A percentile compares a stretch with the other conserved stretches of the same genome.
These are phyloP conservation scores for Sinopyrophorus schimmeli DNA, from an alignment of 2,888 invertebrate genomes.

Conservation along the genomic window DNA sequence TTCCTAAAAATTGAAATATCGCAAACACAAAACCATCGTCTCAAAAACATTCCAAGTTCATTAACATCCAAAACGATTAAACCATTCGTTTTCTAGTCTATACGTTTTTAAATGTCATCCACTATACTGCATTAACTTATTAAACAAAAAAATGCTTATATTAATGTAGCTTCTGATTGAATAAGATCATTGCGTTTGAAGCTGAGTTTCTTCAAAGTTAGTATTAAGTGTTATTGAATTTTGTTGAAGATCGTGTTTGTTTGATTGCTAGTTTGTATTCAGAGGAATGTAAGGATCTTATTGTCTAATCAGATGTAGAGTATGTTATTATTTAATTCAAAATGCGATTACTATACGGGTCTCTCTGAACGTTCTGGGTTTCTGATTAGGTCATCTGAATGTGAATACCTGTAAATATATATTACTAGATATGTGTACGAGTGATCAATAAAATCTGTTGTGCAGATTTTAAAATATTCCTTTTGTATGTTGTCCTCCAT, in stretches of 20 bases:
- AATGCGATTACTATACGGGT: constrained; percentile 54
- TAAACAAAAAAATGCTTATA: constrained; percentile 31
- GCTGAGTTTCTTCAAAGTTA: background rate
- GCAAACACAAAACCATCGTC: too few relatives aligned
- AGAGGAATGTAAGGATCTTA: constrained; percentile 27
- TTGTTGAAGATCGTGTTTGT: background rate
- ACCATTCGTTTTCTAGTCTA: too few relatives aligned
- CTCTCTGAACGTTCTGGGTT: constrained; percentile 51
- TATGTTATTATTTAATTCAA: constrained; percentile 46
- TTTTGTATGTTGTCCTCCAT: constrained; percentile 2
- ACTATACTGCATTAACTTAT: constrained; percentile 27
- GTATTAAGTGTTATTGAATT: background rate
- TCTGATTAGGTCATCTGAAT: constrained; percentile 53
- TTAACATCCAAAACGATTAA: too few relatives aligned
- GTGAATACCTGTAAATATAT: constrained; percentile 57
- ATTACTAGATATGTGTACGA: constrained; percentile 55
- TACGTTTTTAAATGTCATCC: too few relatives aligned
- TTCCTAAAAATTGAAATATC: too few relatives aligned
- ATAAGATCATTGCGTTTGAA: constrained; percentile 23
- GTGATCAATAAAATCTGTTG: constrained; percentile 54
- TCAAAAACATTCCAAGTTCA: too few relatives aligned
- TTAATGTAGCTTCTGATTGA: constrained; percentile 26
- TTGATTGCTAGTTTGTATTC: constrained; percentile 2
- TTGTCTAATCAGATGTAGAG: constrained; percentile 38
- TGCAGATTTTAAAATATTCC: constrained; percentile 45